Evolutionary conservation across 2,888 invertebrate genomes (phyloP).

Genomic region (Drosophila neonasuta): DNA sequence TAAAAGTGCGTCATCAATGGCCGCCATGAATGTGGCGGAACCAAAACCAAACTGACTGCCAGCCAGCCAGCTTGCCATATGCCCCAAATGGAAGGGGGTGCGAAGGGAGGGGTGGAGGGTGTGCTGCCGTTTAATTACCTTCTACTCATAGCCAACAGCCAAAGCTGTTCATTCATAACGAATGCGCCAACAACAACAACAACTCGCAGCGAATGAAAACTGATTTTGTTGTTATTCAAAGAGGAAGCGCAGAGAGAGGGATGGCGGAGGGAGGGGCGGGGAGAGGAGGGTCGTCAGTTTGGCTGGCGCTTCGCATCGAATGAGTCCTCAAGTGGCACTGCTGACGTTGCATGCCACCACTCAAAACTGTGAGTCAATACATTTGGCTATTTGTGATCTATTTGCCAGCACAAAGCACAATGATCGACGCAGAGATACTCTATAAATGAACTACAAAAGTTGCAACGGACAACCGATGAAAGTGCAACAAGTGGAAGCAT

Average conservation of each 20-base stretch:
- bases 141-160: constrained; percentile 19
- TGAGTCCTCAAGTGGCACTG: constrained; percentile 35
- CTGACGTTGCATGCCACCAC: constrained; percentile 36
- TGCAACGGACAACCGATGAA: too few species aligned
- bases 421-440: neutral
- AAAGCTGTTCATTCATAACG: constrained; percentile 65
- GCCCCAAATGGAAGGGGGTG: constrained; percentile 24
- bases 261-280: neutral
- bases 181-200: constrained; percentile 25
- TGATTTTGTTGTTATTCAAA: constrained; percentile 20
- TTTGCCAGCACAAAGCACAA: neutral
- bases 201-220: constrained; percentile 32
- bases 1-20: constrained; percentile 80
- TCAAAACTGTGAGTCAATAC: constrained; percentile 29
- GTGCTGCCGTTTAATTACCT: constrained; percentile 62
- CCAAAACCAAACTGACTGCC: constrained; percentile 31
- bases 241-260: neutral
- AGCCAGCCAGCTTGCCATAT: constrained; percentile 24
- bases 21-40: constrained; percentile 70
- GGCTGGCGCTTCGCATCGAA: constrained; percentile 45
- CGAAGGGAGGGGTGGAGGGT: neutral
- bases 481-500: too few species aligned
- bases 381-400: constrained; percentile 33
- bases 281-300: constrained; percentile 50
- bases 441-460: too few species aligned